Conservation (phyloP, 2,797 vertebrate genomes). For the Hydrophis major region DNA sequence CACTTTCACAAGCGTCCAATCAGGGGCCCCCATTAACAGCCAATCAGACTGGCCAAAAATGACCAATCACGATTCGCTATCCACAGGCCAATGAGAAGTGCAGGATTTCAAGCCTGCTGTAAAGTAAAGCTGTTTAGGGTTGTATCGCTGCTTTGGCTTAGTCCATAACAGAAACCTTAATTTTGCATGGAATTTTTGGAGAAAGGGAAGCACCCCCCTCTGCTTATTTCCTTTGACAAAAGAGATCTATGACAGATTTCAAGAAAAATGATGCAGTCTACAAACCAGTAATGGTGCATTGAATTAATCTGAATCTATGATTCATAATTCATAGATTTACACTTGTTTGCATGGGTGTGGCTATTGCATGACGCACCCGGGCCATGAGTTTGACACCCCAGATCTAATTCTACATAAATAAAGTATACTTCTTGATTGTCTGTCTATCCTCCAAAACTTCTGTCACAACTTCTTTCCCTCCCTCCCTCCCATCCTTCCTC, state of each 20-base stretch:
- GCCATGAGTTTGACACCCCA: no score
- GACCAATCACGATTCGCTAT: no score
- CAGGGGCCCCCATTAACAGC: no score
- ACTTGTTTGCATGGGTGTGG: neutral
- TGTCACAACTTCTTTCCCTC: no score
- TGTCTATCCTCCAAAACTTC: neutral
- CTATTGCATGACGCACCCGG: no score
- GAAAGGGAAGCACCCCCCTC: neutral
- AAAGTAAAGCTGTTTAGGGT: no score
- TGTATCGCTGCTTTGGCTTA: no score
- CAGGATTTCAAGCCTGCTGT: no score
- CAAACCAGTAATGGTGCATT: neutral
- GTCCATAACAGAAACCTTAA: neutral
- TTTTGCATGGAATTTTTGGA: constrained; percentile 13
- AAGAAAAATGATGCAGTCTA: neutral
- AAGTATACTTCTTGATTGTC: constrained; percentile 43
- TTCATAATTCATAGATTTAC: neutral
- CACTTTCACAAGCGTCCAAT: no score
- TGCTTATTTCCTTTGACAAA: neutral
- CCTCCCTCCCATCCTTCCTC: neutral
- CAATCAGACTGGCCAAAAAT: no score
- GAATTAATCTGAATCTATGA: neutral
- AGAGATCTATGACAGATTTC: neutral
- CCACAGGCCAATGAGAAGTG: no score
- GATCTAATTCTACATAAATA: constrained; percentile 40